Percentiles rank a stretch among this genome's conserved stretches.
Evolutionary conservation across 1,140 invertebrate species (phyloP).

Genomic region (Episyrphus balteatus): DNA sequence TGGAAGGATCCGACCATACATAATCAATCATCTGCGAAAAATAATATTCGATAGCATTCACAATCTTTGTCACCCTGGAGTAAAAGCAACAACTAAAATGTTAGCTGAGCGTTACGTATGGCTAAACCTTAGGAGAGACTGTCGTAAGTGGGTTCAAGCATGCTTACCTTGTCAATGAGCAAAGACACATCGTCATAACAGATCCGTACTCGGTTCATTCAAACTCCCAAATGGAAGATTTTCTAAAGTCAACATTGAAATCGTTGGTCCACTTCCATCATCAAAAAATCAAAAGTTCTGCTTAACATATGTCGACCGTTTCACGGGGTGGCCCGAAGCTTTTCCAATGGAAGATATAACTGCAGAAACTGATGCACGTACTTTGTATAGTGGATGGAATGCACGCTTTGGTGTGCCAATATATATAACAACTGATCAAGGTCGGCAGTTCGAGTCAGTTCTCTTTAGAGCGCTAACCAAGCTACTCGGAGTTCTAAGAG

Average conservation of each 20-base stretch:
- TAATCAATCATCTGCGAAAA: not conserved
- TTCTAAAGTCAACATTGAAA: not conserved
- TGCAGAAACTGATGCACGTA: slow-evolving; percentile 22
- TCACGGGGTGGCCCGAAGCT: slow-evolving; percentile 24
- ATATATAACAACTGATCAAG: slow-evolving; percentile 29
- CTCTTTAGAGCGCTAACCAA: slow-evolving; percentile 15
- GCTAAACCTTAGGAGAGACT: not conserved
- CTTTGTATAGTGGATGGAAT: slow-evolving; percentile 30
- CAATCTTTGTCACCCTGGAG: not conserved
- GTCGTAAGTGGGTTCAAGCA: not conserved
- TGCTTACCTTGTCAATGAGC: not conserved
- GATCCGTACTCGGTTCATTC: not conserved
- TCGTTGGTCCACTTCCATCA: slow-evolving; percentile 4
- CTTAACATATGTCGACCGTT: slow-evolving; percentile 21
- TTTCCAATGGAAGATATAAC: slow-evolving; percentile 19
- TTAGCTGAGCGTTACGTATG: not conserved
- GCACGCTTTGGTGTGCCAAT: slow-evolving; percentile 23
- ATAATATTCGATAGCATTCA: not conserved
- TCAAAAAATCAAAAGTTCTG: slow-evolving; percentile 7
- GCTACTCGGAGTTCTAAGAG: slow-evolving; percentile 11
- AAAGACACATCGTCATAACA: not conserved
- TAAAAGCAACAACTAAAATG: not conserved
- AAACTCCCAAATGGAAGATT: not conserved
- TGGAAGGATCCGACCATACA: not conserved
- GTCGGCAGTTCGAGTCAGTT: slow-evolving; percentile 13